Evolutionary conservation across 2,797 vertebrate genomes (phyloP), one percentile per base, ranked within the genome.

Genomic region (Diceros bicornis): DNA sequence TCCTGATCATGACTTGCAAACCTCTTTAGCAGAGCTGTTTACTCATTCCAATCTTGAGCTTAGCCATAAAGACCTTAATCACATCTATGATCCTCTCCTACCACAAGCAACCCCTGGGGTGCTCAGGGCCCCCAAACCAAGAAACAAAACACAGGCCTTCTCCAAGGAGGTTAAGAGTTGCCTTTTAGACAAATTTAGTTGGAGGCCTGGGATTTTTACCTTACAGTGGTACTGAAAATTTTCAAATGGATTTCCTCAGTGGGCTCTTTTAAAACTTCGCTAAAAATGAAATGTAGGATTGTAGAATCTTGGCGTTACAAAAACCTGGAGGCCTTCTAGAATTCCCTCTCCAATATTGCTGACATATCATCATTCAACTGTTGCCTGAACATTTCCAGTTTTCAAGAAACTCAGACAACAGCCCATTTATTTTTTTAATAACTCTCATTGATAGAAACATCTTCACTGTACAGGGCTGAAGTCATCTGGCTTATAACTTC

Each of bases 301-400:
- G 11, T 16, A 79, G 83, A 94, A 86, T 87, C 59, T 85, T 77
- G 16, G 47, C 44, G 27, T 93, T 82, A 25, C 82, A 18, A 91
- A 93, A 62, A 84, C 20, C 55, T 93, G 16, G 83, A 75, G 87
- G 52, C 75, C 64, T 91, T 97, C 82, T 89, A 93, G 90, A 95
- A 93, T 92, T 93, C 77, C 66, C 13, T 94, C 34, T 94, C 78
- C 37, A 57, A 23, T 75, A 95, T 57, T 95, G 92, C 86, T 93
- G 86, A 81, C 89, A 91, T 88, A 62, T 52, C 66, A 83, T 96
- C 94, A 94, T 74, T 94, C 55, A 79, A 66, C 87, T 81, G 59
- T 81, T 84, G 75, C 75, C 72, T 41, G 62, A 91, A 93, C 86
- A 95, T 90, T 97, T 90, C 86, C 50, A 64, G 86, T 91, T 95